A percentile compares a stretch with the other conserved stretches of the same genome.
These are phyloP conservation scores for Agrilus cyanescens DNA, from an alignment of 2,888 invertebrate species.

Conservation along the genomic window DNA sequence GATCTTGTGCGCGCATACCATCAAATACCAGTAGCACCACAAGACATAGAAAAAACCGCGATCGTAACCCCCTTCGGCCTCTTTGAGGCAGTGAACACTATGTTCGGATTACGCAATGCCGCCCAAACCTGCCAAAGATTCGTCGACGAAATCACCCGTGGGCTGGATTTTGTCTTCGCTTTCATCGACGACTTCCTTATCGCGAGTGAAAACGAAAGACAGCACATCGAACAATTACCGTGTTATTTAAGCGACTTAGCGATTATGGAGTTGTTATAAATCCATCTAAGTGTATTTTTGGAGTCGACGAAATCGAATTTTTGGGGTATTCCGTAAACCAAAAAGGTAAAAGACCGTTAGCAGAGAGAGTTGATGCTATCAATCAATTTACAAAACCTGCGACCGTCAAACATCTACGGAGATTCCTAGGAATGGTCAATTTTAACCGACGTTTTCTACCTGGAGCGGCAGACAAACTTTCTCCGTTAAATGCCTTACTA, in stretches of 20 bases:
- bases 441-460: neutral
- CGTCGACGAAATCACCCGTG: too few species aligned
- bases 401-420: neutral
- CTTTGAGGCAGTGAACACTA: too few species aligned
- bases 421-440: neutral
- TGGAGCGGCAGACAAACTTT: neutral
- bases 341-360: neutral
- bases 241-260: neutral
- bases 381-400: neutral
- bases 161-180: too few species aligned
- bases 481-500: neutral
- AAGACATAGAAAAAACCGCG: too few species aligned
- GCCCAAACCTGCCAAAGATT: too few species aligned
- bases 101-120: too few species aligned
- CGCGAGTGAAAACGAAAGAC: too few species aligned
- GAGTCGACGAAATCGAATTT: neutral
- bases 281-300: neutral
- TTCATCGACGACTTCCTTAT: too few species aligned
- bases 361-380: neutral
- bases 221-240: neutral
- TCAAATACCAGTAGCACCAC: too few species aligned
- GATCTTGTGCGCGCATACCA: too few species aligned
- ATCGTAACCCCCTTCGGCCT: too few species aligned
- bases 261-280: too few species aligned
- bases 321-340: neutral